phyloP scores from a whole-genome alignment of 2,113 vertebrate genomes.

The Corydoras maculifer region DNA sequence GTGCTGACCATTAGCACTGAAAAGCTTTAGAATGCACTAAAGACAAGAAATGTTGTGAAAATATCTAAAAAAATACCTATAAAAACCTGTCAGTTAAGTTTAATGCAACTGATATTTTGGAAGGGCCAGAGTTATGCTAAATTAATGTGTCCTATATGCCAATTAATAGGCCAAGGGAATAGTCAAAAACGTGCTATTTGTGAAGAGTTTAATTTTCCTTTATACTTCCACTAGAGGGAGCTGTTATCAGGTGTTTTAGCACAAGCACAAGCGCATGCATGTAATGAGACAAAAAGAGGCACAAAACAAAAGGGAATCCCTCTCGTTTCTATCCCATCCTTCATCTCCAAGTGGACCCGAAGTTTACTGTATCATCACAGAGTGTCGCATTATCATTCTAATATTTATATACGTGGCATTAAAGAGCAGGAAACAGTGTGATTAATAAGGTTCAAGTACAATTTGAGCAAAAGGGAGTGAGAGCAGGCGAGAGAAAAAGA shows the following conservation, averaged over 20 bases:
- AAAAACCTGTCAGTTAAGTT: too few species aligned
- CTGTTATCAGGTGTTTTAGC: constrained; percentile 32
- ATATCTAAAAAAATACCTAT: too few species aligned
- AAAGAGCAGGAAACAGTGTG: constrained; percentile 18
- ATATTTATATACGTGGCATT: not conserved
- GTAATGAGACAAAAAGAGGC: constrained; percentile 27
- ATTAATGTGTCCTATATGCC: too few species aligned
- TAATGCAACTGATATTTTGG: too few species aligned
- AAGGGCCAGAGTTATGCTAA: too few species aligned
- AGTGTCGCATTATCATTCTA: not conserved
- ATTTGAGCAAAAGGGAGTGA: not conserved
- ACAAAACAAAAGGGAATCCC: constrained; percentile 32
- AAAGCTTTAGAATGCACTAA: too few species aligned
- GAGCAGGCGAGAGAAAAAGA: constrained; percentile 1
- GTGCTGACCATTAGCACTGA: too few species aligned
- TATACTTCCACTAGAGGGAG: constrained; percentile 40
- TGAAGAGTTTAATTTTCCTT: not conserved
- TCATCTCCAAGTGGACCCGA: constrained; percentile 35
- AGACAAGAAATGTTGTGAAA: too few species aligned
- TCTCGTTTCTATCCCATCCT: constrained; percentile 34
- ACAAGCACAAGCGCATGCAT: constrained; percentile 36
- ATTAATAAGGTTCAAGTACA: not conserved
- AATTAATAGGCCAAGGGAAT: too few species aligned
- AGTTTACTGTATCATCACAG: constrained; percentile 14
- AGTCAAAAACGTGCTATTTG: too few species aligned